A percentile compares a stretch with the other conserved stretches of the same genome.
Evolutionary conservation across 2,888 invertebrate species (phyloP).

Genomic region (Leptinotarsa tumamoca): DNA sequence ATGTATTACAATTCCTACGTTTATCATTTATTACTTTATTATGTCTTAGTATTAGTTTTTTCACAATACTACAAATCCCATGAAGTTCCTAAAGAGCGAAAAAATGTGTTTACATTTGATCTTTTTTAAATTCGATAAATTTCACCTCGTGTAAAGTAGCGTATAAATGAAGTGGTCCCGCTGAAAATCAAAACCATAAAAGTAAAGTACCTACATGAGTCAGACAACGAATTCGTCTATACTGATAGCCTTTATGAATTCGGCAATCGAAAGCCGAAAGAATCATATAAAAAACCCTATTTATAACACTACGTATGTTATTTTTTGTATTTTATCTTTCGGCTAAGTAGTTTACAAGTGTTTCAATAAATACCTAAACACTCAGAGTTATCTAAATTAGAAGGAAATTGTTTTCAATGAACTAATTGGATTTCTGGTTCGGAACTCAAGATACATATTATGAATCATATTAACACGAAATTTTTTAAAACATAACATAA

Average conservation of each 20-base stretch:
- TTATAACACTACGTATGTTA: constrained; percentile 8
- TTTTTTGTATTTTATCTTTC: constrained; percentile 3
- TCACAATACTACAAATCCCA: no score
- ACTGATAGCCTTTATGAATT: constrained; percentile 2
- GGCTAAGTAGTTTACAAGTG: constrained; percentile 13
- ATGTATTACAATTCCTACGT: no score
- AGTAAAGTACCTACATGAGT: background rate
- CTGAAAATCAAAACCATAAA: background rate
- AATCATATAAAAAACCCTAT: background rate
- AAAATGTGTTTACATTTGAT: background rate
- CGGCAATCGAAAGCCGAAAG: background rate
- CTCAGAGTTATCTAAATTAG: constrained; percentile 11
- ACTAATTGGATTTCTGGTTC: constrained; percentile 5
- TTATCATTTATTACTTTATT: no score
- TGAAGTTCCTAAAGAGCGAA: no score
- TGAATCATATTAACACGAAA: background rate
- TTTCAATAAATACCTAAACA: constrained; percentile 14
- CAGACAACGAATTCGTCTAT: constrained; percentile 1
- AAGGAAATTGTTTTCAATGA: background rate
- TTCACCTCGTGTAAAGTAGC: background rate
- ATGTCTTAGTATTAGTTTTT: no score
- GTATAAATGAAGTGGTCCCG: background rate
- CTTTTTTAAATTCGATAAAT: background rate
- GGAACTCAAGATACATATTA: background rate
- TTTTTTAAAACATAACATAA: background rate